Conservation (phyloP, 1,140 invertebrate genomes). For the Bombus turneri region DNA sequence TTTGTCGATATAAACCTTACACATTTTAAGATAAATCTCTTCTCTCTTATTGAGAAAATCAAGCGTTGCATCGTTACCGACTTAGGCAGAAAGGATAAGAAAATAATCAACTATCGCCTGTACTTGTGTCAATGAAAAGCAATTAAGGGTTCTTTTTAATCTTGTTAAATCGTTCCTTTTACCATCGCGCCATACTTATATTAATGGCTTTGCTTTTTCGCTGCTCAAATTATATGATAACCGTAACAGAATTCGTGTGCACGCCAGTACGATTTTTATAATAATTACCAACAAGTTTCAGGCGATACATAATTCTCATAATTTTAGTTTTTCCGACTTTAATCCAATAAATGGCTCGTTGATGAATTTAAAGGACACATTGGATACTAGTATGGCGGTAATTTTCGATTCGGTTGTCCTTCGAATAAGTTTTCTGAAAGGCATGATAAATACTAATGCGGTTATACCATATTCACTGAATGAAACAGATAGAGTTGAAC, state of each 20-base stretch:
- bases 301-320: not conserved
- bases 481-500: not conserved
- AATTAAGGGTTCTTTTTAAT: constrained; percentile 44
- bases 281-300: not conserved
- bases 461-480: not conserved
- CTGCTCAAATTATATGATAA: constrained; percentile 1
- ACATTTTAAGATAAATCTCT: no score
- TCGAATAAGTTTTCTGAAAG: not conserved
- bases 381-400: no score
- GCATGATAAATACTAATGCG: not conserved
- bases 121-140: constrained; percentile 36
- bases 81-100: not conserved
- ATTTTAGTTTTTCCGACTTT: not conserved
- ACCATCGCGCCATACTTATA: not conserved
- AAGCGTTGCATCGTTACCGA: constrained; percentile 10
- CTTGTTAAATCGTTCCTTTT: not conserved
- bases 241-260: not conserved
- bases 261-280: not conserved
- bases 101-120: constrained; percentile 14
- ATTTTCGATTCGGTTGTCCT: no score
- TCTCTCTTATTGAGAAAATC: no score
- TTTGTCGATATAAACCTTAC: not conserved
- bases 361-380: no score
- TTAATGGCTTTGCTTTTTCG: constrained; percentile 6
- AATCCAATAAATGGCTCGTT: not conserved